phyloP scores from a whole-genome alignment of 2,888 invertebrate genomes.

The Synergus japonicus region DNA sequence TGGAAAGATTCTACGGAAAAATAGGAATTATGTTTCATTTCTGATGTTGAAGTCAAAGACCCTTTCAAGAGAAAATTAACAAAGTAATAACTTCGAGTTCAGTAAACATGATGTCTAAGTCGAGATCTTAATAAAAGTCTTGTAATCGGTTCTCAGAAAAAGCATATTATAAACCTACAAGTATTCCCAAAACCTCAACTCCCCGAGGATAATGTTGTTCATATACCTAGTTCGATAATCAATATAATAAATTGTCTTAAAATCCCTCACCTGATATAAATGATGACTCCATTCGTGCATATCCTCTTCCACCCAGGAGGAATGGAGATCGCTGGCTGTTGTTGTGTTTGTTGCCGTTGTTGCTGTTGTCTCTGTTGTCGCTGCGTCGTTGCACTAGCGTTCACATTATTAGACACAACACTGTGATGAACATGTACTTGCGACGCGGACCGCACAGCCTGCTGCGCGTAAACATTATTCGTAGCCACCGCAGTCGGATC shows the following conservation, averaged over 20 bases:
- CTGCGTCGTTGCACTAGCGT: conserved; percentile 61
- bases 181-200: no score
- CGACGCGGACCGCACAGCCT: conserved; percentile 75
- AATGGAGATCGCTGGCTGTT: conserved; percentile 78
- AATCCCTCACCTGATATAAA: conserved; percentile 86
- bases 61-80: no score
- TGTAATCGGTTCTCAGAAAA: no score
- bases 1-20: no score
- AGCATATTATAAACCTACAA: no score
- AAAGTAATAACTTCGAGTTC: no score
- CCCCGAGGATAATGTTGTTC: no score
- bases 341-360: conserved; percentile 58
- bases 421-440: conserved; percentile 64
- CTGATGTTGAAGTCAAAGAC: no score
- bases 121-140: no score
- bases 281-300: conserved; percentile 84
- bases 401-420: conserved; percentile 61
- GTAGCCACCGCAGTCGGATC: conserved; percentile 52
- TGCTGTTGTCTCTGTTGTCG: conserved; percentile 54
- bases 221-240: no score
- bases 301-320: conserved; percentile 90
- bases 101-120: no score
- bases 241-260: background rate
- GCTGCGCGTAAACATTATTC: conserved; percentile 68
- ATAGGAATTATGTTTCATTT: no score